A percentile compares a stretch with the other conserved stretches of the same genome.
Evolutionary conservation across 2,888 invertebrate species (phyloP).

Genomic region (Margaritifera margaritifera): DNA sequence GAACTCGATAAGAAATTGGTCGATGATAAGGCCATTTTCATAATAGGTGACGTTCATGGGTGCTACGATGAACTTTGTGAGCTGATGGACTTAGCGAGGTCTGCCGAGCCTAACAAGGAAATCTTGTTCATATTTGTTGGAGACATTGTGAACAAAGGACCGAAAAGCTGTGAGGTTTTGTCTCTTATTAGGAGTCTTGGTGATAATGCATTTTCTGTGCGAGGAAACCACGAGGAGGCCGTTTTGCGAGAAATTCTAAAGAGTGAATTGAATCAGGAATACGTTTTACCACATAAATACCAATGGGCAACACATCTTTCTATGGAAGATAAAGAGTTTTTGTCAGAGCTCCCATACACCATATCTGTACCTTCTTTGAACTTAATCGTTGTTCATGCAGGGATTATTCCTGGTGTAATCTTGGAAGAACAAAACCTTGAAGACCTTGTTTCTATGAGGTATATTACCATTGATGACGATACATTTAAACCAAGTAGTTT

Average conservation of each 20-base stretch:
- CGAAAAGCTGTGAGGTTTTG: constrained; percentile 63
- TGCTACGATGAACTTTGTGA: constrained; percentile 68
- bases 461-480: constrained; percentile 50
- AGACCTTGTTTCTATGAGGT: constrained; percentile 69
- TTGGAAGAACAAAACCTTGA: constrained; percentile 54
- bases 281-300: constrained; percentile 49
- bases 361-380: constrained; percentile 66
- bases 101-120: constrained; percentile 25
- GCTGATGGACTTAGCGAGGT: constrained; percentile 51
- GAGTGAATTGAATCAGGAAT: constrained; percentile 22
- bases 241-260: constrained; percentile 52
- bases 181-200: constrained; percentile 39
- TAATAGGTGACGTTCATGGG: constrained; percentile 72
- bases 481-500: constrained; percentile 5
- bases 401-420: constrained; percentile 65
- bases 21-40: constrained; percentile 55
- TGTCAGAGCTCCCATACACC: constrained; percentile 69
- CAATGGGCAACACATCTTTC: constrained; percentile 63
- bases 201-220: constrained; percentile 46
- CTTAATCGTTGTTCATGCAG: constrained; percentile 69
- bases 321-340: constrained; percentile 59
- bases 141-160: constrained; percentile 72
- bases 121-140: constrained; percentile 65
- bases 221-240: constrained; percentile 71
- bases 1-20: constrained; percentile 42